Percentiles rank a stretch among this genome's conserved stretches.
Conservation (phyloP, 2,888 invertebrate species). For the Eupsilia transversa region DNA sequence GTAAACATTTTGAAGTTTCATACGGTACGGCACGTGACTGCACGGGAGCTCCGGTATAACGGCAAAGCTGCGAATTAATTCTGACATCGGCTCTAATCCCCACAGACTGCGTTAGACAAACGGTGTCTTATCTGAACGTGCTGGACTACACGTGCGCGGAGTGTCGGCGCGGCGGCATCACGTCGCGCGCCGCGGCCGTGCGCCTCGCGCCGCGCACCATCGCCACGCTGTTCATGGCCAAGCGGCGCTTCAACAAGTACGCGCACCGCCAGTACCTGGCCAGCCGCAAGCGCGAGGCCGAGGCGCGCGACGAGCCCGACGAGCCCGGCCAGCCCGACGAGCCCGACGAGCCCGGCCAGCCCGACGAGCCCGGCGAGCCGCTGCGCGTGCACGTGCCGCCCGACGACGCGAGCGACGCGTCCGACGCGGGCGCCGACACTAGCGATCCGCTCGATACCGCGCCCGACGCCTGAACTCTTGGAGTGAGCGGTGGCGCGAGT, state of each 20-base stretch:
- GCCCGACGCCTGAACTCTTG: conserved; percentile 48
- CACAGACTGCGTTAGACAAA: conserved; percentile 88
- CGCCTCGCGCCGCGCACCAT: conserved; percentile 88
- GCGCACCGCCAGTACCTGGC: conserved; percentile 88
- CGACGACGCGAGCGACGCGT: conserved; percentile 58
- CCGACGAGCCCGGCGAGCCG: too few species aligned
- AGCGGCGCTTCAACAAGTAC: conserved; percentile 90
- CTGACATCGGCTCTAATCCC: conserved; percentile 27
- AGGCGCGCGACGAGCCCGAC: conserved; percentile 48
- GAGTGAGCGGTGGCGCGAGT: conserved; percentile 10
- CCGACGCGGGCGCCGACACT: conserved; percentile 48
- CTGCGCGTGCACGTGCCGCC: conserved; percentile 48
- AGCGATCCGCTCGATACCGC: conserved; percentile 46
- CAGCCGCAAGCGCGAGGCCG: conserved; percentile 67
- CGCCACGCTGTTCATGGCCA: conserved; percentile 90
- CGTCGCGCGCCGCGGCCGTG: conserved; percentile 88
- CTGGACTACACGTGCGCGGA: conserved; percentile 89
- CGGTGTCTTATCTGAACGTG: conserved; percentile 83
- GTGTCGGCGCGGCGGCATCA: conserved; percentile 88
- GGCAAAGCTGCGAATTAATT: not conserved
- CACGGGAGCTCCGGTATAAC: conserved; percentile 26
- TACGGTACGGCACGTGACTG: not conserved
- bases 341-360: conserved; percentile 4
- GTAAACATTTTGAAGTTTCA: not conserved
- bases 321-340: conserved; percentile 26